These are phyloP conservation scores for Pachypsylla venusta DNA, from an alignment of 1,140 invertebrate species.

Conservation along the genomic window DNA sequence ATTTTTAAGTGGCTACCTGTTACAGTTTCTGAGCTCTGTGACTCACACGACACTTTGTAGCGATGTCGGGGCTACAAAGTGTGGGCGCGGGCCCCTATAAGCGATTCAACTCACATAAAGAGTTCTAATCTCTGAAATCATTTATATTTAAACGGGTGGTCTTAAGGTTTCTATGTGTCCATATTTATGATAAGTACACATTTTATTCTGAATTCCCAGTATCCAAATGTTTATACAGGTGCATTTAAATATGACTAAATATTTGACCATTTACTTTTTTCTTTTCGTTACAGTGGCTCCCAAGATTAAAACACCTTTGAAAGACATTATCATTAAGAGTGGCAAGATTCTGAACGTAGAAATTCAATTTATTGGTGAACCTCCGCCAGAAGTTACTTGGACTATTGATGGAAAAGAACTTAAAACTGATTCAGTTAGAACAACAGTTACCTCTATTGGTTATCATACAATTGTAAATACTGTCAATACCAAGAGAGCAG, in stretches of 20 bases:
- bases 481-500: slow-evolving; percentile 67
- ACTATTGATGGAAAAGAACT: slow-evolving; percentile 57
- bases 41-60: too few species aligned
- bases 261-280: too few species aligned
- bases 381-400: slow-evolving; percentile 73
- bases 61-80: too few species aligned
- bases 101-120: too few species aligned
- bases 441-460: slow-evolving; percentile 73
- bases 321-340: slow-evolving; percentile 75
- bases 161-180: too few species aligned
- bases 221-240: too few species aligned
- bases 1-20: too few species aligned
- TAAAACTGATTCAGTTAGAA: slow-evolving; percentile 51
- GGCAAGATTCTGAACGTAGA: slow-evolving; percentile 85
- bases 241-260: too few species aligned
- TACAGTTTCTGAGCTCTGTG: too few species aligned
- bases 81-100: too few species aligned
- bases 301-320: slow-evolving; percentile 78
- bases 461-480: slow-evolving; percentile 83
- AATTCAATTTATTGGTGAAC: slow-evolving; percentile 84
- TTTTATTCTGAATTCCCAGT: background rate
- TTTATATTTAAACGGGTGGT: too few species aligned
- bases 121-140: too few species aligned
- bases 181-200: background rate
- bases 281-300: slow-evolving; percentile 51